Evolutionary conservation across 2,888 invertebrate species (phyloP).

Genomic region (Heliconius ethilla): DNA sequence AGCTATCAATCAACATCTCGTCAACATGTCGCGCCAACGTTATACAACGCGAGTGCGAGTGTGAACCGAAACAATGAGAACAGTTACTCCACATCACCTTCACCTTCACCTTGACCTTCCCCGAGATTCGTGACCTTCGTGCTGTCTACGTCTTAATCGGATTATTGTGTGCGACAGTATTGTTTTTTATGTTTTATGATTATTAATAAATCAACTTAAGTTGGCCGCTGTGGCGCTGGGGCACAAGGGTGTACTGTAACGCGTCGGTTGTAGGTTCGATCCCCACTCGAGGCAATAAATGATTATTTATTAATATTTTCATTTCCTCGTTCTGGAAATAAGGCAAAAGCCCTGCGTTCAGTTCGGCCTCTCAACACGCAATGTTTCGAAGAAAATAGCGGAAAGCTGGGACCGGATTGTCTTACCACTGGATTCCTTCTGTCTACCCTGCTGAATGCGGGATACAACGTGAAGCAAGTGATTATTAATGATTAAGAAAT

Average conservation of each 20-base stretch:
- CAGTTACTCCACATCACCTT: conserved; percentile 23
- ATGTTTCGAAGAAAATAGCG: not conserved
- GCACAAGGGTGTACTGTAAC: not conserved
- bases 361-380: not conserved
- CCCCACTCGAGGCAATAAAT: not conserved
- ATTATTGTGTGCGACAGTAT: not conserved
- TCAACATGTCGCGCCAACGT: not conserved
- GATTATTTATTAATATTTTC: not conserved
- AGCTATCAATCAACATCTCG: conserved; percentile 6
- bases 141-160: no score
- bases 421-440: not conserved
- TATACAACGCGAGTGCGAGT: conserved; percentile 5
- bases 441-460: not conserved
- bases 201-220: not conserved
- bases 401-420: not conserved
- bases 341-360: no score
- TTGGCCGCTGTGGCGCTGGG: not conserved
- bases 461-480: not conserved
- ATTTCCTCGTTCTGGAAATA: no score
- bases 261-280: not conserved
- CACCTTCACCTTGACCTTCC: conserved; percentile 51
- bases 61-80: conserved; percentile 36
- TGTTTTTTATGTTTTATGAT: not conserved
- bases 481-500: not conserved
- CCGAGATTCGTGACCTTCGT: conserved; percentile 32